phyloP scores from a whole-genome alignment of 2,888 invertebrate genomes.

The Cryptosula pallasiana region DNA sequence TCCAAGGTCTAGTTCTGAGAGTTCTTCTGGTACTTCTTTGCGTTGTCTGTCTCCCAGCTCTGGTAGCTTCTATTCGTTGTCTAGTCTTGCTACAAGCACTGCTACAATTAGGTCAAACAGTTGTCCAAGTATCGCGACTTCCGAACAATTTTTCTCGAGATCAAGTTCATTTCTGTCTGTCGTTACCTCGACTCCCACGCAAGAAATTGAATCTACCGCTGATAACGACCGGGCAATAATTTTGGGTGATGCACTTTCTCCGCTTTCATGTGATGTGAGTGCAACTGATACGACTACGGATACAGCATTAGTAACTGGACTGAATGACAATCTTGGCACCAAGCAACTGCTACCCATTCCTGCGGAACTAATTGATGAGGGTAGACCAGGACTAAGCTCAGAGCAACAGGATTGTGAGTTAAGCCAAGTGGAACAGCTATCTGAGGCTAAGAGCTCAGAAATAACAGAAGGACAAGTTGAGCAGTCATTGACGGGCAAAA shows the following conservation, averaged over 20 bases:
- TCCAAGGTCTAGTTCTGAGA: background rate
- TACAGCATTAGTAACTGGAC: background rate
- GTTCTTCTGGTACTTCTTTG: background rate
- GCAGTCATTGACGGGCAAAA: background rate
- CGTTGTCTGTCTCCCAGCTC: background rate
- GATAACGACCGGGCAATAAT: background rate
- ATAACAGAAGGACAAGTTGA: background rate
- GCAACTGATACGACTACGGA: background rate
- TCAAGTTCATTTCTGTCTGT: background rate
- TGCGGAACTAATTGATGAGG: background rate
- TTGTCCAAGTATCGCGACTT: background rate
- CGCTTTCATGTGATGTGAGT: background rate
- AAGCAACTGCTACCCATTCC: background rate
- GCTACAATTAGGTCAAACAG: background rate
- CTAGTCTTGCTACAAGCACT: background rate
- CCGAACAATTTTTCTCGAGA: background rate
- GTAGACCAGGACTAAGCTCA: background rate
- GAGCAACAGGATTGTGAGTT: background rate
- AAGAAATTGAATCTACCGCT: background rate
- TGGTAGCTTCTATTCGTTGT: constrained; percentile 5
- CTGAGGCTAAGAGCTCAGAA: background rate
- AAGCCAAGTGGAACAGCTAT: constrained; percentile 8
- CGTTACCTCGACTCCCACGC: constrained; percentile 1
- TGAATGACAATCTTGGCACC: background rate
- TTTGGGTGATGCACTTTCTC: background rate